These are phyloP conservation scores for Amblyopsis rosae DNA, from an alignment of 2,113 vertebrate species.

Conservation along the genomic window DNA sequence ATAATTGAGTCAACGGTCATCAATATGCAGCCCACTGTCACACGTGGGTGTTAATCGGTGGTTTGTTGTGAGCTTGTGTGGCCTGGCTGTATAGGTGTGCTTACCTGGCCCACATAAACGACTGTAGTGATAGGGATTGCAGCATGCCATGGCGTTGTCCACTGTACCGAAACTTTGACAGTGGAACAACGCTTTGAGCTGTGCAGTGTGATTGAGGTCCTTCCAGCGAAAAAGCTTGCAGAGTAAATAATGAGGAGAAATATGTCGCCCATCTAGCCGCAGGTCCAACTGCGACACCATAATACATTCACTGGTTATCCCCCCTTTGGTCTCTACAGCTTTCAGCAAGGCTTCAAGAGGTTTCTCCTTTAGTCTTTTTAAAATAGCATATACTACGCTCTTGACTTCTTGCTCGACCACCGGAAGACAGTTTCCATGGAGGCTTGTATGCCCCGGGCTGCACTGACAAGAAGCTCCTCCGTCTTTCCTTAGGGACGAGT, in stretches of 20 bases:
- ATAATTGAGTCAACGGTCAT: no score
- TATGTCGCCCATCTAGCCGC: conserved; percentile 76
- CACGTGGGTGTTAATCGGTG: background rate
- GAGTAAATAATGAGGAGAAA: conserved; percentile 84
- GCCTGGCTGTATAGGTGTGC: conserved; percentile 25
- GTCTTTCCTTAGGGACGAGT: conserved; percentile 61
- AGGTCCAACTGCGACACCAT: conserved; percentile 83
- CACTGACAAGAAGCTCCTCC: conserved; percentile 50
- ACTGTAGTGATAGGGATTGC: conserved; percentile 98
- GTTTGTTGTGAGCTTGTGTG: background rate
- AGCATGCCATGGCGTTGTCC: conserved; percentile 82
- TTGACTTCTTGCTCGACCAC: conserved; percentile 84
- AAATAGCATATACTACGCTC: conserved; percentile 82
- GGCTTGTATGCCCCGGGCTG: conserved; percentile 40
- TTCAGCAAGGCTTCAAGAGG: conserved; percentile 86
- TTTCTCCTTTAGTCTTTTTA: conserved; percentile 91
- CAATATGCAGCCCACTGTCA: no score
- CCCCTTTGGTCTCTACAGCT: conserved; percentile 90
- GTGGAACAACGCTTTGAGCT: conserved; percentile 86
- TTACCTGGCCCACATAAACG: conserved; percentile 92
- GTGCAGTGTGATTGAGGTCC: conserved; percentile 85
- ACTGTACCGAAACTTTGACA: conserved; percentile 83
- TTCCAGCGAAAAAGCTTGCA: conserved; percentile 92
- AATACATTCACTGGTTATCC: conserved; percentile 85
- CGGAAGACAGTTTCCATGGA: conserved; percentile 69